A percentile compares a stretch with the other conserved stretches of the same genome.
Evolutionary conservation across 1,140 invertebrate species (phyloP).

Genomic region (silkworm (Bombyx mori)): DNA sequence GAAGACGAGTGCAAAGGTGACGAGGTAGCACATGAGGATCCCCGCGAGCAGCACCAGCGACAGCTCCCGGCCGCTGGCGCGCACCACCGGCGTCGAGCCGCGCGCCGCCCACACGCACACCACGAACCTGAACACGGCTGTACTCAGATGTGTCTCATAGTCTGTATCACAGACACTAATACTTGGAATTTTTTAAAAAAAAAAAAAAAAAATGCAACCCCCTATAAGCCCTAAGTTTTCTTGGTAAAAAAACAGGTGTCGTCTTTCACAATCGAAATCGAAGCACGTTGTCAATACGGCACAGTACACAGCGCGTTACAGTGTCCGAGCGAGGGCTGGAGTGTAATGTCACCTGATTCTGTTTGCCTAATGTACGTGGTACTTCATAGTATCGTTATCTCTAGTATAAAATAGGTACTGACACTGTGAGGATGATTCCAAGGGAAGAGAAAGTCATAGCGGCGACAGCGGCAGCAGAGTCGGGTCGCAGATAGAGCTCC

Average conservation of each 20-base stretch:
- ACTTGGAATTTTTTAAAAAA: no score
- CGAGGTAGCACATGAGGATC: slow-evolving; percentile 90
- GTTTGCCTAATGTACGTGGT: no score
- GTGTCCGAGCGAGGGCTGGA: no score
- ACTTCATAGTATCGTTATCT: no score
- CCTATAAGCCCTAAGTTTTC: no score
- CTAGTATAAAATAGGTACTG: slow-evolving; percentile 5
- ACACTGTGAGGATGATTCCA: slow-evolving; percentile 83
- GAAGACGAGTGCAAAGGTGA: slow-evolving; percentile 88
- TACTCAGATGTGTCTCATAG: not conserved
- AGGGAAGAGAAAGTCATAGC: slow-evolving; percentile 84
- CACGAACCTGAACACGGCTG: slow-evolving; percentile 69
- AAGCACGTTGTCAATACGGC: no score
- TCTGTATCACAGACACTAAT: not conserved
- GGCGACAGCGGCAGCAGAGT: slow-evolving; percentile 88
- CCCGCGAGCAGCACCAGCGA: slow-evolving; percentile 90
- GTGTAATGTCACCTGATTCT: no score
- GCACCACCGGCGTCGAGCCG: slow-evolving; percentile 90
- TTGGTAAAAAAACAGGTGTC: no score
- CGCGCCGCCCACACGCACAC: slow-evolving; percentile 80
- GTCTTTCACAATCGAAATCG: no score
- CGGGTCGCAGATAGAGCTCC: slow-evolving; percentile 84
- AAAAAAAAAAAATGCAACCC: no score
- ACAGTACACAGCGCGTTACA: no score
- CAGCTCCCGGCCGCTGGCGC: slow-evolving; percentile 90